phyloP scores from a whole-genome alignment of 2,888 invertebrate genomes.

The Rhagium mordax region DNA sequence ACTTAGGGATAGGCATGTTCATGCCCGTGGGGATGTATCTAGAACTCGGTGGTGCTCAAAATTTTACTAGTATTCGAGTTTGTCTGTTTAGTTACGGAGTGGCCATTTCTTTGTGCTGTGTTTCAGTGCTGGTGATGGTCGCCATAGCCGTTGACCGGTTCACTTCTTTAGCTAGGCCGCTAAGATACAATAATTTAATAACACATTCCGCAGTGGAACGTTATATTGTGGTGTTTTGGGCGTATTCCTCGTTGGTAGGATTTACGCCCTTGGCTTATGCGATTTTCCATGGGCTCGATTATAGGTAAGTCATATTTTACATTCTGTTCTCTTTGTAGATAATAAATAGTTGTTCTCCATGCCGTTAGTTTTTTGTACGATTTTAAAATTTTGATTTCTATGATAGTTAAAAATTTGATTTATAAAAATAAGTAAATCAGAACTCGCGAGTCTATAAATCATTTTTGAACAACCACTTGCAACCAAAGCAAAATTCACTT shows the following conservation, averaged over 20 bases:
- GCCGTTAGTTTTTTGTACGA: too few relatives aligned
- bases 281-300: constrained; percentile 63
- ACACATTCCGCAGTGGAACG: constrained; percentile 75
- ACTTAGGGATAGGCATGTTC: constrained; percentile 75
- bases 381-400: too few relatives aligned
- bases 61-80: constrained; percentile 68
- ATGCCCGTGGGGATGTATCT: constrained; percentile 75
- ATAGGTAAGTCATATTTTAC: constrained; percentile 54
- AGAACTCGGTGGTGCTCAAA: constrained; percentile 71
- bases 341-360: too few relatives aligned
- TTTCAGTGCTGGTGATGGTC: constrained; percentile 75
- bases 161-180: constrained; percentile 75
- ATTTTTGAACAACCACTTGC: too few relatives aligned
- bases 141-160: constrained; percentile 77
- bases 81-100: constrained; percentile 75
- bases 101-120: constrained; percentile 74
- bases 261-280: constrained; percentile 73
- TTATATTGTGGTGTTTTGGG: constrained; percentile 75
- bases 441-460: too few relatives aligned
- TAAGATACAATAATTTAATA: constrained; percentile 77
- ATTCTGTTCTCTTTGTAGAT: neutral
- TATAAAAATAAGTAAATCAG: too few relatives aligned
- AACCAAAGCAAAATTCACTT: too few relatives aligned
- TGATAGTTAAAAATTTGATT: too few relatives aligned
- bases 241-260: constrained; percentile 74